Percentiles rank a stretch among this genome's conserved stretches.
Evolutionary conservation across 2,888 invertebrate genomes (phyloP).

Genomic region (Netelia virgata): DNA sequence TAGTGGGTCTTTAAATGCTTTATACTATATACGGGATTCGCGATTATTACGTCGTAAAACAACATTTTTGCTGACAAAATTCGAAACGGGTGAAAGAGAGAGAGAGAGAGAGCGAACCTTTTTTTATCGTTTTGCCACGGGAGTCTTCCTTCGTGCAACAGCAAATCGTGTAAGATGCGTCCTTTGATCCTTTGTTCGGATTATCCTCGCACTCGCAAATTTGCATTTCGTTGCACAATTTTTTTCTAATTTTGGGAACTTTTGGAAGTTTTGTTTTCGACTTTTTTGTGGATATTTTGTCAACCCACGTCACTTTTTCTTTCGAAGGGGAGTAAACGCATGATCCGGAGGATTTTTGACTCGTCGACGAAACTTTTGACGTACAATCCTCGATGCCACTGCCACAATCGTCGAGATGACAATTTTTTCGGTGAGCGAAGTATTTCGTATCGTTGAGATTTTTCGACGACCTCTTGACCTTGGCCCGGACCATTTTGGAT

Average conservation of each 20-base stretch:
- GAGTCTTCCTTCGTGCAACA: constrained; percentile 44
- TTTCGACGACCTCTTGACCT: constrained; percentile 23
- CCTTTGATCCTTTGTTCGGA: constrained; percentile 36
- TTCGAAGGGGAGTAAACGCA: background rate
- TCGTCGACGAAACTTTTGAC: constrained; percentile 9
- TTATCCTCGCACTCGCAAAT: constrained; percentile 65
- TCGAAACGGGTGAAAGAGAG: background rate
- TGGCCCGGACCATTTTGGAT: constrained; percentile 16
- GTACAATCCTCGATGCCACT: constrained; percentile 51
- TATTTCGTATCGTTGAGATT: constrained; percentile 21
- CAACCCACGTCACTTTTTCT: background rate
- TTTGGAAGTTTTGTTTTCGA: background rate
- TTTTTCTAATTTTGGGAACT: background rate
- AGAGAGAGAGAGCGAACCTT: constrained; percentile 59
- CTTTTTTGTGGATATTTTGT: background rate
- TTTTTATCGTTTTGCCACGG: constrained; percentile 43
- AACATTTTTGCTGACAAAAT: constrained; percentile 33
- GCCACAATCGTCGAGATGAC: constrained; percentile 48
- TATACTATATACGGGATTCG: constrained; percentile 33
- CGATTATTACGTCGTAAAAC: constrained; percentile 42
- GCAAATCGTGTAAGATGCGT: constrained; percentile 45
- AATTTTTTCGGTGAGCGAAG: constrained; percentile 26
- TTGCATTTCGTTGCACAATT: constrained; percentile 38
- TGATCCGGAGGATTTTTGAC: background rate
- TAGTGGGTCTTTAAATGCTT: constrained; percentile 49